phyloP scores from a whole-genome alignment of 2,797 vertebrate species.

The Hoplostethus atlanticus region DNA sequence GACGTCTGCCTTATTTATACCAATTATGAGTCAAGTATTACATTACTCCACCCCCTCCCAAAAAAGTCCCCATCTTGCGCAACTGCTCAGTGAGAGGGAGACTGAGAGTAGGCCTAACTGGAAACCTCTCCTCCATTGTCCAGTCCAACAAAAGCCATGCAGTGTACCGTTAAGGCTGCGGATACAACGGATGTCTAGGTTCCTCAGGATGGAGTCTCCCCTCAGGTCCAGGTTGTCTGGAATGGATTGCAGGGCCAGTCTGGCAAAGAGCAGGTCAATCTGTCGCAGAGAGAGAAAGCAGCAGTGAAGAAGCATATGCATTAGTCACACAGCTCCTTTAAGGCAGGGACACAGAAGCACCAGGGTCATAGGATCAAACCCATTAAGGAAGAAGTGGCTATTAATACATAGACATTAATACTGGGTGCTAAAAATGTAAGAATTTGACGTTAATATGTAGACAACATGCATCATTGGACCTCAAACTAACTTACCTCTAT shows the following conservation, averaged over 20 bases:
- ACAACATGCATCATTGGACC: background rate
- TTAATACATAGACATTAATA: too few relatives aligned
- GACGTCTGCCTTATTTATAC: background rate
- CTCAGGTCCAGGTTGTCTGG: conserved; percentile 96
- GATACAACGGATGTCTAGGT: conserved; percentile 96
- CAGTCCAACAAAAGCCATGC: background rate
- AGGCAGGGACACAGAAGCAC: background rate
- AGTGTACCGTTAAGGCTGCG: conserved; percentile 94
- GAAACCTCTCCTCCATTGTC: background rate
- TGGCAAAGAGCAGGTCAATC: conserved; percentile 98
- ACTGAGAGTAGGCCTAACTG: background rate
- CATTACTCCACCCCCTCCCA: background rate
- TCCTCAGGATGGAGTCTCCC: conserved; percentile 93
- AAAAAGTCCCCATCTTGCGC: background rate
- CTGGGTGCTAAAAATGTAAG: too few relatives aligned
- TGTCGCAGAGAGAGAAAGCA: conserved; percentile 57
- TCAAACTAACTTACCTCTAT: conserved; percentile 90
- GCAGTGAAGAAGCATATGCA: conserved; percentile 25
- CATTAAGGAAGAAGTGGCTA: too few relatives aligned
- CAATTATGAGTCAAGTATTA: background rate
- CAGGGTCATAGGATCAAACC: conserved; percentile 1
- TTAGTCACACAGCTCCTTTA: background rate
- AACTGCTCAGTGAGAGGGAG: background rate
- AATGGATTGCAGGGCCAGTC: conserved; percentile 92
- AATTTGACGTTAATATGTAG: too few relatives aligned